These are phyloP conservation scores for Typhlichthys subterraneus DNA, from an alignment of 2,797 vertebrate species.

Conservation along the genomic window DNA sequence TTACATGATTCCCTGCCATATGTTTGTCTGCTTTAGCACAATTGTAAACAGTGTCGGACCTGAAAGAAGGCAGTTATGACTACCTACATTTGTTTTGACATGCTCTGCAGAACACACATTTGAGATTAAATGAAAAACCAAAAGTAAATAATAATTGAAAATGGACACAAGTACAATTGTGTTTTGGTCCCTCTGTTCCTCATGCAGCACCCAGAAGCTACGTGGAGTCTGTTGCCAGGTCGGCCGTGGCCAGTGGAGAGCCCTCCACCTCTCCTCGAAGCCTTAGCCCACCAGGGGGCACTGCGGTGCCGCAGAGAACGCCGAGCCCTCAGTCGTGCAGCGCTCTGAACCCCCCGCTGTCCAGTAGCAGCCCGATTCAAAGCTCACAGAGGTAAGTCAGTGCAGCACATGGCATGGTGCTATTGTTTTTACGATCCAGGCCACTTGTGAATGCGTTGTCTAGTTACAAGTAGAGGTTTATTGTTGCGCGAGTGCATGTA, in stretches of 20 bases:
- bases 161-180: not conserved
- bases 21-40: not conserved
- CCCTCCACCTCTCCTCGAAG: slow-evolving; percentile 52
- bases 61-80: too few species aligned
- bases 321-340: slow-evolving; percentile 68
- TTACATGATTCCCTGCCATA: not conserved
- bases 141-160: too few species aligned
- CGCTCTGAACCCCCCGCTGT: slow-evolving; percentile 82
- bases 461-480: not conserved
- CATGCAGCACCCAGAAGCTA: slow-evolving; percentile 91
- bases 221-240: slow-evolving; percentile 91
- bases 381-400: slow-evolving; percentile 82
- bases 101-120: too few species aligned
- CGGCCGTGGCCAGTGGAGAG: slow-evolving; percentile 74
- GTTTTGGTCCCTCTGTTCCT: slow-evolving; percentile 1
- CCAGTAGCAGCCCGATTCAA: slow-evolving; percentile 93
- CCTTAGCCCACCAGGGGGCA: slow-evolving; percentile 58
- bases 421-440: not conserved
- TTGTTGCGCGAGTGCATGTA: not conserved
- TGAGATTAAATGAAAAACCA: too few species aligned
- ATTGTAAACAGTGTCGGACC: not conserved
- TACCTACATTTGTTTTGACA: too few species aligned
- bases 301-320: slow-evolving; percentile 66
- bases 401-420: not conserved
- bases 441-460: not conserved